Base-by-base conservation (phyloP, 2,888 invertebrate genomes). In the Clostera curtula region DNA sequence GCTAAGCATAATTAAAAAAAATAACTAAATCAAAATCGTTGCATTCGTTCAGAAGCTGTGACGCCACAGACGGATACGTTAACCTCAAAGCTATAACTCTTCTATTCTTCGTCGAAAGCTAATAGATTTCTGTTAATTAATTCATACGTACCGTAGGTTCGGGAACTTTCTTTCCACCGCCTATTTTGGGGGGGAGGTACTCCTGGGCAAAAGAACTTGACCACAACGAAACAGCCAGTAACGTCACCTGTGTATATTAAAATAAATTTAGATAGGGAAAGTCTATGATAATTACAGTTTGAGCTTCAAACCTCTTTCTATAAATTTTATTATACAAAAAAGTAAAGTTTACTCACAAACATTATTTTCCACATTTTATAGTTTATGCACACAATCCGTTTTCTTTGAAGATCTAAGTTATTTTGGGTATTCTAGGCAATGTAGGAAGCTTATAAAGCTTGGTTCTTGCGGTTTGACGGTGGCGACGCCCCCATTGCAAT, bases 171-270 rank as follows among this genome's bases (percentile, higher is more conserved):
- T 74, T 74, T 2, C 54, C 49, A 12, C 63, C 60, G 5, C 56
- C 56, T 7, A 71, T 67, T 41, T 75, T 83, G 1, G 87, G 87
- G 11, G 87, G 87, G 28, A 86, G 67, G 49, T 87, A 87, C 34
- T 80, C 84, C 35, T 86, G 68, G 49, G 85, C 68, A 7, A 58
- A 45, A 13, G 50, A 50, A 27, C 41, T 69, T 42, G 64, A 65
- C 71, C 63, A 71, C 50, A 71, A 59, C 46, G 73, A 70, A 56
- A 68, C 69, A 20, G 61, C 50, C 35, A 74, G 27, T 25, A 68
- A 38, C 20, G 65, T 51, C 26, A 73, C 44, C 76, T 74, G 47
- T 15, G 52, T 57, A 37, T 9, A 9, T 10, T 3, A 3, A 23
- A 8, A 20, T 20, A 4, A 12, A 7, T 20, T 12, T 19, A 18